Base-by-base conservation (phyloP, 2,888 invertebrate species). In the Trichogramma dendrolimi region DNA sequence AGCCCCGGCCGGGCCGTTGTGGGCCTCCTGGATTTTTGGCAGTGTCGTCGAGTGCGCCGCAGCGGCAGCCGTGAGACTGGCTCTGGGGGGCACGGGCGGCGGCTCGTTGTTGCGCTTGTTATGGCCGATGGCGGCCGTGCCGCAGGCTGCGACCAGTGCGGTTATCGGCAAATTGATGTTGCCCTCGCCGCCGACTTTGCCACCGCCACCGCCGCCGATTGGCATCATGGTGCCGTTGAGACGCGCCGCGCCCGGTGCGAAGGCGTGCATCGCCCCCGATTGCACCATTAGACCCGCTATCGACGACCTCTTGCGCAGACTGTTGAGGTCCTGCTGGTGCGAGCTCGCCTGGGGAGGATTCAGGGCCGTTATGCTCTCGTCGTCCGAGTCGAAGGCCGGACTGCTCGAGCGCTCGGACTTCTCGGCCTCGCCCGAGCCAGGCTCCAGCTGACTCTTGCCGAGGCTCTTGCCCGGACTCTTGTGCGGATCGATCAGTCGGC, bases 311-410 rank as follows among this genome's bases (percentile, higher is more conserved):
- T 88, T 87, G 66, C 84, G 84, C 0, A 81, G 71, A 60, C 83
- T 83, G 11, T 68, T 68, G 38, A 70, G 57, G 60, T 70, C 75
- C 66, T 67, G 70, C 40, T 52, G 52, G n/a, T 14, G 11, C 6
- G 11, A 14, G 11, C 48, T 48, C 4, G 48, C 11, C n/a, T 48
- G 48, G 4, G 61, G 67, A 4, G 63, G 61, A 14, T 66, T 62
- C 6, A 64, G 70, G 1, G 82, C 80, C 0, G 84, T 83, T 0
- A 87, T 87, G 66, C 90, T 90, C 73, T 96, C 96, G 66, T 96
- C 95, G 75, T 96, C 96, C 0, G 96, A 96, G 72, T 96, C 96
- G 75, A 96, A 96, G 0, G 94, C 94, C 1, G 94, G 87, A 76
- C 95, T 95, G 73, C 95, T 95, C 0, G 95, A 95, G 49, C 95